Conservation (phyloP, 2,797 vertebrate genomes). For the Echiichthys vipera region DNA sequence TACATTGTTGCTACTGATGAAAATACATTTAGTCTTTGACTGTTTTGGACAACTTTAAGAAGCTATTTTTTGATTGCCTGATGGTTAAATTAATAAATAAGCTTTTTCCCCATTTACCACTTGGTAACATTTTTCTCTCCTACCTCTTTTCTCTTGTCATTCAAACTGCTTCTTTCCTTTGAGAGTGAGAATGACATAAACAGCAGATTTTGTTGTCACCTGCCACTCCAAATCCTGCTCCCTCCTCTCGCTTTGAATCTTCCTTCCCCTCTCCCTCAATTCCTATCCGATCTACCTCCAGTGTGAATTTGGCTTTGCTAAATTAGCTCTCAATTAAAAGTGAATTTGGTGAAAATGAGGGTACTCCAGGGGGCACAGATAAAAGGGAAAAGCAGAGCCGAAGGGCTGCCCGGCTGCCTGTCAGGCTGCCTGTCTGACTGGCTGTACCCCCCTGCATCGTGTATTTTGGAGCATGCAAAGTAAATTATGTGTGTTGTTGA, state of each 20-base stretch:
- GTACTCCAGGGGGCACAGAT: conserved; percentile 62
- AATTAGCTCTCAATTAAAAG: conserved; percentile 79
- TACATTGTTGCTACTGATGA: conserved; percentile 10
- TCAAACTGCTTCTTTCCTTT: conserved; percentile 22
- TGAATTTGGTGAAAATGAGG: conserved; percentile 73
- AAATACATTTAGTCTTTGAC: conserved; percentile 14
- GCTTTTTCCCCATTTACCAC: neutral
- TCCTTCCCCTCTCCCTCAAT: neutral
- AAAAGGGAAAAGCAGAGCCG: conserved; percentile 60
- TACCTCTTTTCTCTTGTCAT: conserved; percentile 8
- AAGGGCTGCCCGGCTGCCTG: conserved; percentile 30
- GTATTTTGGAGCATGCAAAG: conserved; percentile 61
- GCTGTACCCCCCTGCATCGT: conserved; percentile 36
- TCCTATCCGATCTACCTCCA: conserved; percentile 38
- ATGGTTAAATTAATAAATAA: neutral
- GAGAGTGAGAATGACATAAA: conserved; percentile 37
- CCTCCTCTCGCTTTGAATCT: neutral
- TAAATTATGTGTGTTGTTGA: conserved; percentile 73
- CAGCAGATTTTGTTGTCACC: conserved; percentile 58
- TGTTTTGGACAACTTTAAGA: neutral
- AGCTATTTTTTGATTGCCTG: neutral
- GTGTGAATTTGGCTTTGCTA: conserved; percentile 59
- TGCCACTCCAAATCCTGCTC: conserved; percentile 34
- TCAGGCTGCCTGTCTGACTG: conserved; percentile 16
- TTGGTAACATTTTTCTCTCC: neutral